These are phyloP conservation scores for Drosophila mulleri DNA, from an alignment of 2,888 invertebrate species.

Conservation along the genomic window DNA sequence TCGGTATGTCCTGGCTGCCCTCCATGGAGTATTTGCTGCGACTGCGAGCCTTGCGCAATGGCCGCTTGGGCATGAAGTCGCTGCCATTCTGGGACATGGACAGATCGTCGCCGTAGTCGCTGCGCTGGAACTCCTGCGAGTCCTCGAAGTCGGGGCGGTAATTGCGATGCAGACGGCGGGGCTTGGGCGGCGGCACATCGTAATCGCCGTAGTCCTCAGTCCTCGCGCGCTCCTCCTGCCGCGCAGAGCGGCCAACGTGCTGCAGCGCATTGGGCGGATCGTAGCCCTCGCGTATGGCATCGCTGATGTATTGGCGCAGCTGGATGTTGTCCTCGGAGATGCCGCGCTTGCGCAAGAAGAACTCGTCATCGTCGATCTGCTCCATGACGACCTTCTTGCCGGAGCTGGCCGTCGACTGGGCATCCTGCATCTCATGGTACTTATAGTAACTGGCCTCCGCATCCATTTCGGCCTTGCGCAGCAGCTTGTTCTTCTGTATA, in stretches of 20 bases:
- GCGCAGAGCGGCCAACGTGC: conserved; percentile 86
- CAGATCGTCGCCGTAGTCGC: conserved; percentile 83
- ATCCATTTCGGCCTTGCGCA: conserved; percentile 82
- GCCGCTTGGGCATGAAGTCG: conserved; percentile 85
- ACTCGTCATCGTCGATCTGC: conserved; percentile 95
- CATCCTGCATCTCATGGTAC: conserved; percentile 84
- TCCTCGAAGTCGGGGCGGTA: conserved; percentile 79
- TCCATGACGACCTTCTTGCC: conserved; percentile 90
- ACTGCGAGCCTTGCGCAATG: conserved; percentile 86
- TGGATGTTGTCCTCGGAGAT: conserved; percentile 92
- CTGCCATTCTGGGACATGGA: conserved; percentile 84
- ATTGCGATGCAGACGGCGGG: conserved; percentile 80
- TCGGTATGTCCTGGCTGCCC: conserved; percentile 84
- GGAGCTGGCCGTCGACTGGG: conserved; percentile 88
- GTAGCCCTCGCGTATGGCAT: conserved; percentile 92
- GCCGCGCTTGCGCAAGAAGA: conserved; percentile 92
- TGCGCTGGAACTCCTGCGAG: conserved; percentile 81
- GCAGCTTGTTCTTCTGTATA: conserved; percentile 83
- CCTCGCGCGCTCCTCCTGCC: conserved; percentile 23
- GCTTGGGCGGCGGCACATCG: conserved; percentile 85
- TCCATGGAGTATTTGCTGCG: conserved; percentile 83
- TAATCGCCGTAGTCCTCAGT: conserved; percentile 81
- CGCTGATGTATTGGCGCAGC: conserved; percentile 91
- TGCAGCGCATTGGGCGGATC: conserved; percentile 88
- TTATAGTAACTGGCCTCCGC: conserved; percentile 83